A percentile compares a stretch with the other conserved stretches of the same genome.
phyloP scores from a whole-genome alignment of 2,888 invertebrate genomes.

The Hylaea fasciaria region DNA sequence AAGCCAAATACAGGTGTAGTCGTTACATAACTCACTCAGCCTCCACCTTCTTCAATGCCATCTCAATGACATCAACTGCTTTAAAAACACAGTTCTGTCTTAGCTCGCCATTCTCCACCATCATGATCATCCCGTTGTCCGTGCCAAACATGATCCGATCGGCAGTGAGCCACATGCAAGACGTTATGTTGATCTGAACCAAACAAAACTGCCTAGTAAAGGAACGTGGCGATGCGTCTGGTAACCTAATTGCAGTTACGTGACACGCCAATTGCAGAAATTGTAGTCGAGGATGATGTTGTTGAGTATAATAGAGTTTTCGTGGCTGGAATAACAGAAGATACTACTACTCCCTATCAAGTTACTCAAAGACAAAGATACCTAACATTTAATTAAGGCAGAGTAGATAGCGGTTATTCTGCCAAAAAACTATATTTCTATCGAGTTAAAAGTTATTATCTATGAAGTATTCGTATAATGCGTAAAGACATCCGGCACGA shows the following conservation, averaged over 20 bases:
- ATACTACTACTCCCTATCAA: too few relatives aligned
- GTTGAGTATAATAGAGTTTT: conserved; percentile 15
- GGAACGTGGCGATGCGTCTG: background rate
- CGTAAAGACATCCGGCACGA: too few relatives aligned
- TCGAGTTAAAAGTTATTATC: too few relatives aligned
- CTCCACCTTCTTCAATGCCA: conserved; percentile 87
- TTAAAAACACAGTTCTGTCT: conserved; percentile 86
- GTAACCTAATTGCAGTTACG: background rate
- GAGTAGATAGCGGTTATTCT: too few relatives aligned
- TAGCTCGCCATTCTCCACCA: conserved; percentile 94
- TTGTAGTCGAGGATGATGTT: conserved; percentile 21
- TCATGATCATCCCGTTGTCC: conserved; percentile 88
- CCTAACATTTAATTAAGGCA: too few relatives aligned
- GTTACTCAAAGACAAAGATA: background rate
- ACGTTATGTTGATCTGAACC: conserved; percentile 87
- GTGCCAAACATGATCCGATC: conserved; percentile 94
- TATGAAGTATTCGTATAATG: too few relatives aligned
- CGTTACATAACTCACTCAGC: conserved; percentile 67
- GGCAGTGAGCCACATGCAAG: conserved; percentile 92
- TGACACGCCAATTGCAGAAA: conserved; percentile 18
- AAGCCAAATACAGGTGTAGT: background rate
- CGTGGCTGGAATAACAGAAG: background rate
- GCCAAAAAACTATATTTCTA: too few relatives aligned
- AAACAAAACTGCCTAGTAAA: conserved; percentile 8
- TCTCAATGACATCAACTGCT: conserved; percentile 84